Percentiles rank a stretch among this genome's conserved stretches.
phyloP scores from a whole-genome alignment of 1,140 invertebrate species.

The Eulimnadia texana region DNA sequence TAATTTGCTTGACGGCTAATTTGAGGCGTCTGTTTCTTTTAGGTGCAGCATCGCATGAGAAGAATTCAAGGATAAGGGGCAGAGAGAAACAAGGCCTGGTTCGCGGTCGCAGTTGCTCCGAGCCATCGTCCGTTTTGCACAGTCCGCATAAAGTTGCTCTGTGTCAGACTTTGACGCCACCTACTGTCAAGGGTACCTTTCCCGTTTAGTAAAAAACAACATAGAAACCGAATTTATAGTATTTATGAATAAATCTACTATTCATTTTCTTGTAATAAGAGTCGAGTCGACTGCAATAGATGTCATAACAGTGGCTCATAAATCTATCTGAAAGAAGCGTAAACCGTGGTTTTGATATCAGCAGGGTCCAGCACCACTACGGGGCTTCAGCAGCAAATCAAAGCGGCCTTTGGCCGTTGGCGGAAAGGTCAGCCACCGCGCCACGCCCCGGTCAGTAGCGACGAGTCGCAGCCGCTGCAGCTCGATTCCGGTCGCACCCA shows the following conservation, averaged over 20 bases:
- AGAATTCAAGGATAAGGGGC: not conserved
- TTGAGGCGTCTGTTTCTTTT: not conserved
- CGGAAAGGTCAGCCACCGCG: conserved; percentile 3
- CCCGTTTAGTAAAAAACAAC: too few species aligned
- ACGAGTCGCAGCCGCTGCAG: conserved; percentile 2
- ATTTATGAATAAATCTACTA: too few species aligned
- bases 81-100: not conserved
- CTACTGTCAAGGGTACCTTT: not conserved
- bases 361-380: conserved; percentile 15
- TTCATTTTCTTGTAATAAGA: too few species aligned
- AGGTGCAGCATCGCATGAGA: not conserved
- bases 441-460: not conserved
- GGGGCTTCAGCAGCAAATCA: conserved; percentile 16
- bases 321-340: too few species aligned
- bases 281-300: too few species aligned
- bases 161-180: not conserved
- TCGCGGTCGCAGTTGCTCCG: conserved; percentile 6
- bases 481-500: conserved; percentile 11
- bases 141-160: conserved; percentile 10
- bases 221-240: too few species aligned
- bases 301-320: too few species aligned
- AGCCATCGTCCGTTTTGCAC: conserved; percentile 9
- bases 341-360: not conserved
- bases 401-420: conserved; percentile 16
- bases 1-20: too few species aligned